phyloP scores from a whole-genome alignment of 1,140 invertebrate species.

The Himalopsyche phryganea region DNA sequence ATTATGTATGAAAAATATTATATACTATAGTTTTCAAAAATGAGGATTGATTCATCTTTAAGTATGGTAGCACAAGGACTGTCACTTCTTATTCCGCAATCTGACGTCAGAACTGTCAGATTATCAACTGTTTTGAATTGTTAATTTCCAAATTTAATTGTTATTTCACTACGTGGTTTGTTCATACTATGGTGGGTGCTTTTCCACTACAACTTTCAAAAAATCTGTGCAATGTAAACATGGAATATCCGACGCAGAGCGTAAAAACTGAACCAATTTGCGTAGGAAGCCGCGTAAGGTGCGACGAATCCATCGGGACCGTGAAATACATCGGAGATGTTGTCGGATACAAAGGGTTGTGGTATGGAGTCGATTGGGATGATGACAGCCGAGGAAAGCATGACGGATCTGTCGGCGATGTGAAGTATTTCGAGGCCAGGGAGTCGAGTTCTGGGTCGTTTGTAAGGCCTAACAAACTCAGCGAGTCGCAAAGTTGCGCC shows the following conservation, averaged over 20 bases:
- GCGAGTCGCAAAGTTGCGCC: constrained; percentile 64
- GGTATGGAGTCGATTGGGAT: constrained; percentile 95
- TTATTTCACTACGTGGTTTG: constrained; percentile 3
- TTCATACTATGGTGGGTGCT: constrained; percentile 51
- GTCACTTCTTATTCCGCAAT: no score
- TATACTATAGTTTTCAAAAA: no score
- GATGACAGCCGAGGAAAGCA: constrained; percentile 83
- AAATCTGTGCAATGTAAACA: constrained; percentile 50
- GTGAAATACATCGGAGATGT: constrained; percentile 51
- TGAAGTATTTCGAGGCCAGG: constrained; percentile 76
- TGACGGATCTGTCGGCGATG: constrained; percentile 76
- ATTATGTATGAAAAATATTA: no score
- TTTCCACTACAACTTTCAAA: constrained; percentile 50
- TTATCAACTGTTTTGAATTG: constrained; percentile 15
- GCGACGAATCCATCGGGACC: constrained; percentile 35
- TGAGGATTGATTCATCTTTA: no score
- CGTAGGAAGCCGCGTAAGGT: constrained; percentile 47
- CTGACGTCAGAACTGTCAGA: no score
- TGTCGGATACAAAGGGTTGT: constrained; percentile 58
- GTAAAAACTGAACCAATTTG: constrained; percentile 38
- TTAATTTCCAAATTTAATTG: neutral
- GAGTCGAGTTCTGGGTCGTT: constrained; percentile 78
- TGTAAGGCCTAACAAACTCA: constrained; percentile 75
- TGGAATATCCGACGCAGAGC: constrained; percentile 35
- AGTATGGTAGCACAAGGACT: no score